Evolutionary conservation across 1,140 invertebrate genomes (phyloP).

Genomic region (Bathynomus jamesi): DNA sequence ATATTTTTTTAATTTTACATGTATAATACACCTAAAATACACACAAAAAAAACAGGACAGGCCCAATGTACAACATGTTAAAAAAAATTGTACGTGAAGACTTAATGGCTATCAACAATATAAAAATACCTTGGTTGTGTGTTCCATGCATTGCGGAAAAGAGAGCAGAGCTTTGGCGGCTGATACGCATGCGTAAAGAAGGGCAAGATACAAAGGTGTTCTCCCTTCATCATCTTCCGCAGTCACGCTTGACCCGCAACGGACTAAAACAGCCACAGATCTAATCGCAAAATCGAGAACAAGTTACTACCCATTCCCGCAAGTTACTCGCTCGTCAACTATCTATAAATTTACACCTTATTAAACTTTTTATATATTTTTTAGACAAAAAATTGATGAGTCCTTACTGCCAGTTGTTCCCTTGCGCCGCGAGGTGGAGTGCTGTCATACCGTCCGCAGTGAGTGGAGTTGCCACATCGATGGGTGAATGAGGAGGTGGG

Average conservation of each 20-base stretch:
- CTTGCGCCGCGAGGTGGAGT: conserved; percentile 27
- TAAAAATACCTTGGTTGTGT: conserved; percentile 28
- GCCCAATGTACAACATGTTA: no score
- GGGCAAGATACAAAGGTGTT: conserved; percentile 25
- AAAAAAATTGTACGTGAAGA: no score
- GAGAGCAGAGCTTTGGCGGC: conserved; percentile 25
- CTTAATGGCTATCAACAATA: no score
- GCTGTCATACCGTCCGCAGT: conserved; percentile 31
- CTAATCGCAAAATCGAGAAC: conserved; percentile 6
- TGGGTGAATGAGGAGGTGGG: conserved; percentile 25
- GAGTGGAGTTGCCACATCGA: conserved; percentile 29
- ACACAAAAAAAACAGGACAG: no score
- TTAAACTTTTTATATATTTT: background rate
- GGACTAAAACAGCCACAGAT: conserved; percentile 26
- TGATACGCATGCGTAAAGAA: conserved; percentile 28
- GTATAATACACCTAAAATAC: no score
- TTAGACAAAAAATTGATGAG: background rate
- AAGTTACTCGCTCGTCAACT: conserved; percentile 1
- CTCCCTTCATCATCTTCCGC: conserved; percentile 28
- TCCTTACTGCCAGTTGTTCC: conserved; percentile 33
- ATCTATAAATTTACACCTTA: background rate
- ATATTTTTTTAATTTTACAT: no score
- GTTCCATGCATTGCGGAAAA: conserved; percentile 26
- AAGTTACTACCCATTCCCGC: background rate
- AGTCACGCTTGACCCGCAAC: conserved; percentile 25